Evolutionary conservation across 2,113 vertebrate genomes (phyloP).

Genomic region (Nyctereutes procyonoides): DNA sequence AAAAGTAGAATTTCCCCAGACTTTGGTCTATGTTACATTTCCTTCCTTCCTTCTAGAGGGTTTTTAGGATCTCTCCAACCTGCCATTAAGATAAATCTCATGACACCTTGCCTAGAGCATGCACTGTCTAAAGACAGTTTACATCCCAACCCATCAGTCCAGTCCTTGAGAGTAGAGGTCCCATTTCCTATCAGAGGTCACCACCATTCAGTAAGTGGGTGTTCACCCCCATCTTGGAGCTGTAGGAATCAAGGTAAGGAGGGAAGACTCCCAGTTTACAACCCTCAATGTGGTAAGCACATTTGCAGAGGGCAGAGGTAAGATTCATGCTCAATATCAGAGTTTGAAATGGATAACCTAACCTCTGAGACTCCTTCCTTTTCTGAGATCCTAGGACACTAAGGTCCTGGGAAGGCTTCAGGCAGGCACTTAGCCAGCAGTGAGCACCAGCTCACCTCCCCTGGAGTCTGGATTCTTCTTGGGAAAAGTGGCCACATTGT

Average conservation of each 20-base stretch:
- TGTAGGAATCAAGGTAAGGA: background rate
- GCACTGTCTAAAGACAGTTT: background rate
- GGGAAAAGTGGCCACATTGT: background rate
- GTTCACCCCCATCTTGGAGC: background rate
- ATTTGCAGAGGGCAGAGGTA: background rate
- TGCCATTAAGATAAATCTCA: background rate
- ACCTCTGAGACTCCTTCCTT: background rate
- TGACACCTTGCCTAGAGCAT: background rate
- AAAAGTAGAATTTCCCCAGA: background rate
- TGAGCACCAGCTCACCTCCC: background rate
- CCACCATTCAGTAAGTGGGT: background rate
- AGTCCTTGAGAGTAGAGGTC: background rate
- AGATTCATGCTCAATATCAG: background rate
- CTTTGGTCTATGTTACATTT: background rate
- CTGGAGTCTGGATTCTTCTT: background rate
- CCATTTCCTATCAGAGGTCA: background rate
- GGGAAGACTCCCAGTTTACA: background rate
- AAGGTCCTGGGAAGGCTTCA: background rate
- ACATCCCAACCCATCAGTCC: background rate
- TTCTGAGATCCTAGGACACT: background rate
- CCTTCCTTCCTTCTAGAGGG: background rate
- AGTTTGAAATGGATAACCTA: background rate
- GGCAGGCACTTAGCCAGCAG: background rate
- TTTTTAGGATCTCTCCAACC: background rate
- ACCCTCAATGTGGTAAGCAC: background rate